These are phyloP conservation scores for Pseudeuparius sepicola DNA, from an alignment of 2,888 invertebrate species.

Conservation along the genomic window DNA sequence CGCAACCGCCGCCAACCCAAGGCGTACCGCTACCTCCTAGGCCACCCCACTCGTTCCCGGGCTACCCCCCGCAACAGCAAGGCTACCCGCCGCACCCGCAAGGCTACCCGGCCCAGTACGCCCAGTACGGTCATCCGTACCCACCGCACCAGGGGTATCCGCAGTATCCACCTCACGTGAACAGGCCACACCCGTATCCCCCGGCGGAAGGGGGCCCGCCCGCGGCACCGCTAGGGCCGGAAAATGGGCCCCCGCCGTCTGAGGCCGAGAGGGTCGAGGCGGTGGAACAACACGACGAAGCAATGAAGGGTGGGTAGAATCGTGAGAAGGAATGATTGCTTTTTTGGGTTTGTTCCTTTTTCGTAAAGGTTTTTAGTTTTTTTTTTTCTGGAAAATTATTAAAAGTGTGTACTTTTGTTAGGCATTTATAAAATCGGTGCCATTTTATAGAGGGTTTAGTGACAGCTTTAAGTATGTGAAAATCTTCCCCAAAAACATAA, in stretches of 20 bases:
- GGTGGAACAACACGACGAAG: too few species aligned
- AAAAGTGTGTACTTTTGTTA: too few species aligned
- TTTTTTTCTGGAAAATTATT: too few species aligned
- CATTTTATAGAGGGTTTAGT: too few species aligned
- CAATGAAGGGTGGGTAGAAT: too few species aligned
- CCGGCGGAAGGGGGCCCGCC: conserved; percentile 34
- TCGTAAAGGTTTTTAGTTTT: too few species aligned
- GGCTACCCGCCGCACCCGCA: conserved; percentile 35
- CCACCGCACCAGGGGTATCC: conserved; percentile 34
- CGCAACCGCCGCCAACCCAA: conserved; percentile 36
- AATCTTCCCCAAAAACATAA: too few species aligned
- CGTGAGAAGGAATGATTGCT: too few species aligned
- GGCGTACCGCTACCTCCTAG: conserved; percentile 35
- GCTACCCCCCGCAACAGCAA: conserved; percentile 24
- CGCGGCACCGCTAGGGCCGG: conserved; percentile 21
- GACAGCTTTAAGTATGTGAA: too few species aligned
- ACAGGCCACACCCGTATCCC: conserved; percentile 40
- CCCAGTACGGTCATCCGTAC: conserved; percentile 28
- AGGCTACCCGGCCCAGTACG: conserved; percentile 34
- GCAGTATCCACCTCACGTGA: conserved; percentile 46
- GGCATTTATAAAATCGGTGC: too few species aligned
- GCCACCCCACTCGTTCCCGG: conserved; percentile 6
- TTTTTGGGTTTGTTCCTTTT: too few species aligned
- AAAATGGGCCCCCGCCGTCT: conserved; percentile 5
- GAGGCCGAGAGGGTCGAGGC: too few species aligned